Base-by-base conservation (phyloP, 2,888 invertebrate species). In the Aricia artaxerxes region DNA sequence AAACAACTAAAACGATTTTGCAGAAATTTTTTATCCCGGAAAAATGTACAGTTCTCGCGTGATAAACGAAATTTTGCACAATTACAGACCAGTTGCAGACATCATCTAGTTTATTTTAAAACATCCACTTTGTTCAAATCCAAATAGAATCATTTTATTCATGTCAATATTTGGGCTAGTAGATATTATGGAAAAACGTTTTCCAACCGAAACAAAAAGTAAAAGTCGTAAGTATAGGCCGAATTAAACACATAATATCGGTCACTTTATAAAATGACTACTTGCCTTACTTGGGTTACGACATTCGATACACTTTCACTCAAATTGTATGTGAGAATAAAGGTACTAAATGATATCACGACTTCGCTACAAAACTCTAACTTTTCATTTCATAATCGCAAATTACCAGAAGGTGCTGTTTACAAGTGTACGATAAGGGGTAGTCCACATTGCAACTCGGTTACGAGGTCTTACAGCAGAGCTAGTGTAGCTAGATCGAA, bases 201-300 rank as follows among this genome's bases (percentile, higher is more conserved):
- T 69, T 69, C 16, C 2, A 35, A 69, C 53, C 31, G 76, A 24
- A 76, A 53, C 16, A 16, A 4, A 76, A 57, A 76, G 76, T 76
- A 76, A 76, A 57, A 35, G 38, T 57, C 16, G 24, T 53, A 57
- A 35, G 49, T 35, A 53, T 53, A 16, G 53, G 11, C 16, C 11
- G 49, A 73, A 73, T 79, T 76, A 72, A 78, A 78, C 61, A 80
- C 75, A 78, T 79, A 78, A 73, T 73, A 77, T 49, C 38, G 31
- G 49, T 16, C 76, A 69, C n/a, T 73, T 79, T 80, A 77, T 73
- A 13, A 73, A 73, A 73, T 44, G 31, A 60, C 78, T 75, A 69
- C 73, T 78, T 76, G 53, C 76, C 53, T 53, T 53, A 57, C 49
- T 49, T 1, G 57, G 75, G 40, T 80, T 76, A 69, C 78, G 11